Evolutionary conservation across 2,113 vertebrate species (phyloP).

Genomic region (Petaurus breviceps): DNA sequence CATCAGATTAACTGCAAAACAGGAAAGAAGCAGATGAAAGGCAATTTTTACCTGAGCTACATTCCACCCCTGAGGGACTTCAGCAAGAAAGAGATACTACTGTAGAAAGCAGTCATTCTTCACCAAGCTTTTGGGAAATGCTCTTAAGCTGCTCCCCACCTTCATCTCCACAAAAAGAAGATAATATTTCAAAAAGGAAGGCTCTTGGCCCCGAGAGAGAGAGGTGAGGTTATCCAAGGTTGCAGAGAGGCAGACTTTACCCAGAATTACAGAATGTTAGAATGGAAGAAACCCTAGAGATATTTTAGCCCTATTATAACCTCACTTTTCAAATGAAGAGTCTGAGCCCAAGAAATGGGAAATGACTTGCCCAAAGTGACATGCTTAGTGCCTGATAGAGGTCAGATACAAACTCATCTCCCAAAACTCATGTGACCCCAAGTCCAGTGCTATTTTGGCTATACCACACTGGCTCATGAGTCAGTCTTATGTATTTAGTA

Average conservation of each 20-base stretch:
- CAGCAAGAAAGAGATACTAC: constrained; percentile 53
- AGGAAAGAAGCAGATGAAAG: constrained; percentile 76
- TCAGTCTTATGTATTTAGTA: background rate
- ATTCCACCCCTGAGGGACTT: constrained; percentile 56
- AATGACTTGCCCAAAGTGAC: background rate
- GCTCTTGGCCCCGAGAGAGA: constrained; percentile 23
- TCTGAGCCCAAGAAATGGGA: background rate
- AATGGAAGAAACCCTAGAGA: background rate
- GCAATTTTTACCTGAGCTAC: constrained; percentile 63
- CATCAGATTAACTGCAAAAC: constrained; percentile 74
- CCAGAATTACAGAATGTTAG: constrained; percentile 3
- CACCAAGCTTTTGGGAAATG: background rate
- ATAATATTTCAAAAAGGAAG: constrained; percentile 16
- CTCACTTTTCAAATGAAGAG: background rate
- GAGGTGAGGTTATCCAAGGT: constrained; percentile 11
- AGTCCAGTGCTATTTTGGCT: background rate
- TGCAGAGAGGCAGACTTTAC: background rate
- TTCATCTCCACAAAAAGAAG: background rate
- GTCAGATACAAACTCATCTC: background rate
- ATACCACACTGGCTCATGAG: background rate
- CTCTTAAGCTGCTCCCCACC: constrained; percentile 9
- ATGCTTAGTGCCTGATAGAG: background rate
- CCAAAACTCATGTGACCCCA: background rate
- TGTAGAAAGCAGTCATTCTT: constrained; percentile 32
- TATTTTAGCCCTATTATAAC: background rate